Evolutionary conservation across 2,888 invertebrate species (phyloP).

Genomic region (Drosophila nr. perissopoda): DNA sequence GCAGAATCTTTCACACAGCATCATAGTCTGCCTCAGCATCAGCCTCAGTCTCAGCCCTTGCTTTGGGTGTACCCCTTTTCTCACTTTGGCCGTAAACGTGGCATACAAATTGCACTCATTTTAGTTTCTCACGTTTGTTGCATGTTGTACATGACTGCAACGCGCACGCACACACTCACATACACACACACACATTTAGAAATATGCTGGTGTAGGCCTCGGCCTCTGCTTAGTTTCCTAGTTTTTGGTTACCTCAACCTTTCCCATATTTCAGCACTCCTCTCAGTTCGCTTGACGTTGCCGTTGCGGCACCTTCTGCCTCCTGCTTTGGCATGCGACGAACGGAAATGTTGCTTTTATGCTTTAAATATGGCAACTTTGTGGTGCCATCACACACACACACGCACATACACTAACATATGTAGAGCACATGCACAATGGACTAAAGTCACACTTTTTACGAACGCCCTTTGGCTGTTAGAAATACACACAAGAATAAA

Average conservation of each 20-base stretch:
- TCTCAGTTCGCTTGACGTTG: not conserved
- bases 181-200: conserved; percentile 17
- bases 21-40: conserved; percentile 10
- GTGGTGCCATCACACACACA: conserved; percentile 67
- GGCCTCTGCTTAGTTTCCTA: conserved; percentile 57
- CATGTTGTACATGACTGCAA: conserved; percentile 79
- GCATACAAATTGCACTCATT: conserved; percentile 82
- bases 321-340: conserved; percentile 69
- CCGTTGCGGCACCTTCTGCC: conserved; percentile 23
- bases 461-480: not conserved
- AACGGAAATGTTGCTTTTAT: conserved; percentile 82
- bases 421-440: conserved; percentile 15
- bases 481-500: not conserved
- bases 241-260: conserved; percentile 17
- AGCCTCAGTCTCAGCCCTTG: not conserved
- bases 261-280: not conserved
- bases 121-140: conserved; percentile 81
- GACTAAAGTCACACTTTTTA: not conserved
- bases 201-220: conserved; percentile 44
- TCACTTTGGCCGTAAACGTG: conserved; percentile 59
- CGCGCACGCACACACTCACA: conserved; percentile 67
- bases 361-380: conserved; percentile 81
- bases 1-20: conserved; percentile 19
- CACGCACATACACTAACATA: conserved; percentile 21
- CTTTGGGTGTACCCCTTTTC: not conserved